These are phyloP conservation scores for Loris lydekkerianus DNA, from an alignment of 2,797 vertebrate species.

Conservation along the genomic window DNA sequence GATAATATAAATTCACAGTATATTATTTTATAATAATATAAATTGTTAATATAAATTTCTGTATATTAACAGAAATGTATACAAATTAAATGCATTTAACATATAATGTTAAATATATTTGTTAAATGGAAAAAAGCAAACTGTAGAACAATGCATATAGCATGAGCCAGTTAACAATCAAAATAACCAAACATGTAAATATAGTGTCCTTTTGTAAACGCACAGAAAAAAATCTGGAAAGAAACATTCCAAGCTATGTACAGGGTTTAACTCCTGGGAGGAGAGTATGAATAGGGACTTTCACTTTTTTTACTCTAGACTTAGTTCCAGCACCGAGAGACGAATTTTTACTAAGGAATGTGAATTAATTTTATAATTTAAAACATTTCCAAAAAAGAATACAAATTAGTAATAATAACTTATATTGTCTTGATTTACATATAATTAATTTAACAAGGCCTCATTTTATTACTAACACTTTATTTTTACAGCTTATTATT, in stretches of 20 bases:
- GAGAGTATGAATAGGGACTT: background rate
- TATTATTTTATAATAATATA: too few species aligned
- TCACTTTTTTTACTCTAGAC: slow-evolving; percentile 32
- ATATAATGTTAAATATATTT: background rate
- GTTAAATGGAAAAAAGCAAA: background rate
- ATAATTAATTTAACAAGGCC: background rate
- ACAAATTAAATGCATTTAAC: too few species aligned
- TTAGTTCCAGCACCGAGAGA: background rate
- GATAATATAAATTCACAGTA: background rate
- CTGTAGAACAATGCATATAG: background rate
- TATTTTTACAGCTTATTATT: slow-evolving; percentile 15
- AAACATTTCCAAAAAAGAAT: slow-evolving; percentile 6
- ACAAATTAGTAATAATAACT: background rate
- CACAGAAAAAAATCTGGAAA: slow-evolving; percentile 29
- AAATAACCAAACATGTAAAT: background rate
- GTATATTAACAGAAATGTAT: background rate
- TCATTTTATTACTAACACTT: slow-evolving; percentile 37
- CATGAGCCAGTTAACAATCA: background rate
- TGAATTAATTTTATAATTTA: slow-evolving; percentile 46
- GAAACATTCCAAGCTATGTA: background rate
- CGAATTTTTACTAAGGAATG: slow-evolving; percentile 29
- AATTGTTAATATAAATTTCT: background rate
- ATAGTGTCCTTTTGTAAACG: background rate
- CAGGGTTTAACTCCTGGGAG: background rate
- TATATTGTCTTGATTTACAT: background rate